These are phyloP conservation scores for Corythornis leucogaster DNA, from an alignment of 2,797 vertebrate species.

Conservation along the genomic window DNA sequence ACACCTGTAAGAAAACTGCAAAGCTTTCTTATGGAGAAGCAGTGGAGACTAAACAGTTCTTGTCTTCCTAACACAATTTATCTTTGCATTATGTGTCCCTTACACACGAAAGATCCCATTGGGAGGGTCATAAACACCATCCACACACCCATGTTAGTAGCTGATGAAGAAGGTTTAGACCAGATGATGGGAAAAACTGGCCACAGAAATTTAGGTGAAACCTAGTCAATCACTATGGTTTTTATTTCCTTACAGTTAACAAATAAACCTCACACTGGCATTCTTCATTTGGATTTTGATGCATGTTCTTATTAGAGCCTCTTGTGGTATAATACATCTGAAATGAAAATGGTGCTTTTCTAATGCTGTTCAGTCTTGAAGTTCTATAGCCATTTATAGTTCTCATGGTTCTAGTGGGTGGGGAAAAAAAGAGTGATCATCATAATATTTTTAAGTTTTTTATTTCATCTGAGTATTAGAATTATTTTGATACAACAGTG, in stretches of 20 bases:
- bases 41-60: background rate
- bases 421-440: background rate
- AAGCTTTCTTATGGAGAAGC: background rate
- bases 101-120: background rate
- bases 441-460: background rate
- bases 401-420: background rate
- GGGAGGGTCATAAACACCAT: background rate
- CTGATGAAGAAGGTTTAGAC: background rate
- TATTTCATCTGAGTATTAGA: background rate
- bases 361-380: background rate
- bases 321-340: background rate
- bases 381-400: background rate
- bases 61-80: background rate
- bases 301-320: background rate
- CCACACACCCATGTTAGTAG: background rate
- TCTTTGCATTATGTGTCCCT: background rate
- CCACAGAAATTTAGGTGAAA: background rate
- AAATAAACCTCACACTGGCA: background rate
- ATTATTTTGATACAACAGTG: background rate
- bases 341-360: background rate
- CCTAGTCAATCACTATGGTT: background rate
- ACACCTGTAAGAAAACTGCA: background rate
- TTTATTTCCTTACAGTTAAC: slow-evolving; percentile 4
- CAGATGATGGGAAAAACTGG: background rate
- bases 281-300: slow-evolving; percentile 7